phyloP scores from a whole-genome alignment of 2,888 invertebrate genomes.

The Cenopis cana region DNA sequence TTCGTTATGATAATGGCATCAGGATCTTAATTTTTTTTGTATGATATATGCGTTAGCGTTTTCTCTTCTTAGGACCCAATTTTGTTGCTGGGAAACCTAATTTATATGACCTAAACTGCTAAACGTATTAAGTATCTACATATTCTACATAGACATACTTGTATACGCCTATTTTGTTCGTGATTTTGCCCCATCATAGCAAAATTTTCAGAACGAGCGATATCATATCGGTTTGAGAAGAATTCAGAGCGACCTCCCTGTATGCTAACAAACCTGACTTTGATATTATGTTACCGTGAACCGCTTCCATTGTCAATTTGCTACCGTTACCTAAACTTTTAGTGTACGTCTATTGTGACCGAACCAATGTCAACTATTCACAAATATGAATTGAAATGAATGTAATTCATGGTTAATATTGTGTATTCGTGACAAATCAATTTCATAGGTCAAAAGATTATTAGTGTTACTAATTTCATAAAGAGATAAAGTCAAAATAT shows the following conservation, averaged over 20 bases:
- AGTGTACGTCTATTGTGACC: constrained; percentile 50
- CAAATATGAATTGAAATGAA: constrained; percentile 37
- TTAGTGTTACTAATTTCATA: neutral
- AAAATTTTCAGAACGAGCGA: neutral
- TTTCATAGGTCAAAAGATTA: constrained; percentile 15
- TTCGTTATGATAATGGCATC: neutral
- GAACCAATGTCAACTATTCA: constrained; percentile 52
- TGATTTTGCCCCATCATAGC: too few species aligned
- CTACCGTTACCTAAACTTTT: constrained; percentile 41
- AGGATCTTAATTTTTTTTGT: too few species aligned
- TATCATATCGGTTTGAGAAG: neutral
- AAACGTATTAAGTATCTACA: too few species aligned
- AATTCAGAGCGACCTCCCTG: constrained; percentile 1
- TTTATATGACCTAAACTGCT: too few species aligned
- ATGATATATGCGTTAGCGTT: too few species aligned
- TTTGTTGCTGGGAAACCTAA: too few species aligned
- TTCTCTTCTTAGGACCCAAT: too few species aligned
- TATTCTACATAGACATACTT: too few species aligned
- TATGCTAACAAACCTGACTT: constrained; percentile 65
- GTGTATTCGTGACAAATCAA: constrained; percentile 24
- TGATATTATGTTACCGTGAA: constrained; percentile 53
- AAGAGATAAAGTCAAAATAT: neutral
- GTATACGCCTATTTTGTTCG: too few species aligned
- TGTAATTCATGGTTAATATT: constrained; percentile 41
- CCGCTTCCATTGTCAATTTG: constrained; percentile 50